These are phyloP conservation scores for Limnodromus scolopaceus DNA, from an alignment of 2,797 vertebrate genomes.

Conservation along the genomic window DNA sequence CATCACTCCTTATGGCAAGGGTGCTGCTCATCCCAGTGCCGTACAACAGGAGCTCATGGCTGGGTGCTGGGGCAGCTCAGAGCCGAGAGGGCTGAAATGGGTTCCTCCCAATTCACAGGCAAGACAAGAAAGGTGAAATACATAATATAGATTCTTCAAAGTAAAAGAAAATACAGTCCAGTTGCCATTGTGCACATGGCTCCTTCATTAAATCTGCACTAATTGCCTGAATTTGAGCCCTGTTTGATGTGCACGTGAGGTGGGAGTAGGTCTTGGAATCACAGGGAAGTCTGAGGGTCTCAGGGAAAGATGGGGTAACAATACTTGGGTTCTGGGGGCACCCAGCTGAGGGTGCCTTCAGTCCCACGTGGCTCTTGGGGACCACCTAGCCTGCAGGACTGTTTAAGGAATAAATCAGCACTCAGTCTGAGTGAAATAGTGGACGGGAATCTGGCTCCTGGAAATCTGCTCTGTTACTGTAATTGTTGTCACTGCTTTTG, in stretches of 20 bases:
- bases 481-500: background rate
- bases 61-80: background rate
- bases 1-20: background rate
- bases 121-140: background rate
- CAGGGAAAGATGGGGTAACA: too few relatives aligned
- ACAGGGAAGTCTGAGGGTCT: background rate
- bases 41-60: background rate
- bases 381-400: accelerated
- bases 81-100: background rate
- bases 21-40: background rate
- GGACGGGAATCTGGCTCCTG: background rate
- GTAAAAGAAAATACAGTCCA: background rate
- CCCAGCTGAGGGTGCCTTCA: accelerated
- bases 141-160: background rate
- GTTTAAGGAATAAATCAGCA: background rate
- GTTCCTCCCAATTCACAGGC: background rate
- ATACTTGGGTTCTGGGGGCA: too few relatives aligned
- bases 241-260: background rate
- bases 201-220: background rate
- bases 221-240: background rate
- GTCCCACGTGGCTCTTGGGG: background rate
- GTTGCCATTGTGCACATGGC: background rate
- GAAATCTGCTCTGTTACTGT: background rate
- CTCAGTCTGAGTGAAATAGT: accelerated
- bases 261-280: background rate